Percentiles rank a stretch among this genome's conserved stretches.
These are phyloP conservation scores for Phataginus tricuspis DNA, from an alignment of 2,797 vertebrate species.

Conservation along the genomic window DNA sequence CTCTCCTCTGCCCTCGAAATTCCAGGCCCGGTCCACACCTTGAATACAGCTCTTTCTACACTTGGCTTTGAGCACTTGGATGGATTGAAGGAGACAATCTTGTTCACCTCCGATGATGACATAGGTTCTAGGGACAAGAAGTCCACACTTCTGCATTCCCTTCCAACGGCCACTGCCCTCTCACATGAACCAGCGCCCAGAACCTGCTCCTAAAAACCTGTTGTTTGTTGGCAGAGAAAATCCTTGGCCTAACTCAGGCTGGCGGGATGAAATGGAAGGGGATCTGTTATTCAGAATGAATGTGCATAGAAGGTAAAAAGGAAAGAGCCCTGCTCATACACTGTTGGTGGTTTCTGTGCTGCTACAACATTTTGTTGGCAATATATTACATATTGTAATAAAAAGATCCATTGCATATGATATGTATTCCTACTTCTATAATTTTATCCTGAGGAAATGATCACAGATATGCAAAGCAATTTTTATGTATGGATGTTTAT, in stretches of 20 bases:
- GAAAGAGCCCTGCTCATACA: fast-evolving
- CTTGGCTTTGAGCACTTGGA: neutral
- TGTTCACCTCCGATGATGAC: neutral
- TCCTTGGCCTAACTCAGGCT: neutral
- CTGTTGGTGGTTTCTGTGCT: neutral
- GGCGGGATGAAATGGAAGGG: neutral
- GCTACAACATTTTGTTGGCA: neutral
- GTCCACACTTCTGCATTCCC: fast-evolving
- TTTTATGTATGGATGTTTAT: neutral
- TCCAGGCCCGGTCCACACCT: neutral
- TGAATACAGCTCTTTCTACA: fast-evolving
- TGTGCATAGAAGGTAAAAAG: fast-evolving
- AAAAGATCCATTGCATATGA: neutral
- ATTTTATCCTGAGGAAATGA: slow-evolving; percentile 8
- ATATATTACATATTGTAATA: neutral
- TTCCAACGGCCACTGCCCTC: too few relatives aligned
- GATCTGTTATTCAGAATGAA: neutral
- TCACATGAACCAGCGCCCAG: fast-evolving
- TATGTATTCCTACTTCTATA: neutral
- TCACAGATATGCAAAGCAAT: neutral
- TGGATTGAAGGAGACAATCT: neutral
- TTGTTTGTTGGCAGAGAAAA: neutral
- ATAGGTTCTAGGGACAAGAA: neutral
- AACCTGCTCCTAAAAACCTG: neutral
- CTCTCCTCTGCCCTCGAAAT: neutral